These are phyloP conservation scores for Eristalis tenax DNA, from an alignment of 2,888 invertebrate species.

Conservation along the genomic window DNA sequence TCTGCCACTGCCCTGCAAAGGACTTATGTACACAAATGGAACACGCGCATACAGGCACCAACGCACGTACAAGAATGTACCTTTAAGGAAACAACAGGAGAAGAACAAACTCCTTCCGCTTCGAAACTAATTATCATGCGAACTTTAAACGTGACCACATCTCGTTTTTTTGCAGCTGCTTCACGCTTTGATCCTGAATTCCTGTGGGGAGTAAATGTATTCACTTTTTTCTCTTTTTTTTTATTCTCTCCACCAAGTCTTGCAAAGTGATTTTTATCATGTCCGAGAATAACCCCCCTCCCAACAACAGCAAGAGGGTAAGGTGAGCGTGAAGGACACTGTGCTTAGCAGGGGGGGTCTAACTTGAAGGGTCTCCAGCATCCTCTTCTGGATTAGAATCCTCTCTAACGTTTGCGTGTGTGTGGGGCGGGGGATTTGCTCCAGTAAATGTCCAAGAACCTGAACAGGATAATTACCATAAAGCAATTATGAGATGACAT, in stretches of 20 bases:
- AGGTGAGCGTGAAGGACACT: constrained; percentile 34
- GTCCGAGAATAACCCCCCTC: constrained; percentile 30
- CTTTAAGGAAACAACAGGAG: constrained; percentile 43
- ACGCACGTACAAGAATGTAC: constrained; percentile 1
- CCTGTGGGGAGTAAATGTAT: constrained; percentile 12
- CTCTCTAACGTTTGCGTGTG: not conserved
- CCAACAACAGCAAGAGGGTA: not conserved
- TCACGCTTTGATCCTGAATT: not conserved
- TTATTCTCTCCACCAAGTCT: not conserved
- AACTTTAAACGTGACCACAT: constrained; percentile 60
- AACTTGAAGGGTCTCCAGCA: constrained; percentile 1
- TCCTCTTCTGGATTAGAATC: not conserved
- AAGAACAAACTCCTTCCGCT: not conserved
- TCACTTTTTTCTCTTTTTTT: constrained; percentile 31
- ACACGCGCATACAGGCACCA: not conserved
- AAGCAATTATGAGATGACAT: constrained; percentile 65
- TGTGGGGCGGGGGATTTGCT: not conserved
- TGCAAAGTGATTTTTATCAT: constrained; percentile 59
- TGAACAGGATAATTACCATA: constrained; percentile 59
- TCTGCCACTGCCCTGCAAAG: constrained; percentile 24
- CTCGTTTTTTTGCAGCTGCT: constrained; percentile 1
- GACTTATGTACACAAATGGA: constrained; percentile 3
- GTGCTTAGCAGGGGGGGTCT: constrained; percentile 49
- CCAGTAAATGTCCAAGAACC: not conserved
- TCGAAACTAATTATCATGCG: constrained; percentile 63